phyloP scores from a whole-genome alignment of 1,140 invertebrate genomes.

The Psilanteris sp. region DNA sequence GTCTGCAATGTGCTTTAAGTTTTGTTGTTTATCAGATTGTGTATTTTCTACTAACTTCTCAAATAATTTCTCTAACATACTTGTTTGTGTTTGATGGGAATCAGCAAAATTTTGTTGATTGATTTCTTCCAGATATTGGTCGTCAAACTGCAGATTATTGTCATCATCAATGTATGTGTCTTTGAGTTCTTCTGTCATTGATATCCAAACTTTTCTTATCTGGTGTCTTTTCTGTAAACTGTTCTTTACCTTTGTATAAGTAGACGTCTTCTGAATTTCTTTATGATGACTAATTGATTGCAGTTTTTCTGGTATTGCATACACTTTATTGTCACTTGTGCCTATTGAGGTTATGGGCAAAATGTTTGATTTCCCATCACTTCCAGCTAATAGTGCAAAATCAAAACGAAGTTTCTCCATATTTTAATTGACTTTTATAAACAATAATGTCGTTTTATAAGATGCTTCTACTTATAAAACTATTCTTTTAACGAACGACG shows the following conservation, averaged over 20 bases:
- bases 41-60: too few relatives aligned
- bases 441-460: slow-evolving; percentile 2
- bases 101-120: too few relatives aligned
- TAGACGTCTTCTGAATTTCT: slow-evolving; percentile 47
- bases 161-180: slow-evolving; percentile 30
- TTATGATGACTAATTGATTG: slow-evolving; percentile 25
- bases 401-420: slow-evolving; percentile 71
- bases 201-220: slow-evolving; percentile 70
- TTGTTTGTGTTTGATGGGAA: too few relatives aligned
- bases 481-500: too few relatives aligned
- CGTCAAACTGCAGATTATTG: slow-evolving; percentile 6
- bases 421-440: slow-evolving; percentile 20
- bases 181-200: slow-evolving; percentile 23
- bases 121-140: slow-evolving; percentile 29
- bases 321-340: slow-evolving; percentile 21
- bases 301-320: slow-evolving; percentile 23
- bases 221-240: slow-evolving; percentile 71
- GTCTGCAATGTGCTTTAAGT: slow-evolving; percentile 18
- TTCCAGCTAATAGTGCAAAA: slow-evolving; percentile 63
- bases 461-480: too few relatives aligned
- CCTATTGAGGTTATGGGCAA: slow-evolving; percentile 71
- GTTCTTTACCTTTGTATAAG: slow-evolving; percentile 67
- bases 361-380: slow-evolving; percentile 69
- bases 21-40: too few relatives aligned
- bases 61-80: too few relatives aligned